phyloP scores from a whole-genome alignment of 2,113 vertebrate species.

The Sapayoa aenigma region DNA sequence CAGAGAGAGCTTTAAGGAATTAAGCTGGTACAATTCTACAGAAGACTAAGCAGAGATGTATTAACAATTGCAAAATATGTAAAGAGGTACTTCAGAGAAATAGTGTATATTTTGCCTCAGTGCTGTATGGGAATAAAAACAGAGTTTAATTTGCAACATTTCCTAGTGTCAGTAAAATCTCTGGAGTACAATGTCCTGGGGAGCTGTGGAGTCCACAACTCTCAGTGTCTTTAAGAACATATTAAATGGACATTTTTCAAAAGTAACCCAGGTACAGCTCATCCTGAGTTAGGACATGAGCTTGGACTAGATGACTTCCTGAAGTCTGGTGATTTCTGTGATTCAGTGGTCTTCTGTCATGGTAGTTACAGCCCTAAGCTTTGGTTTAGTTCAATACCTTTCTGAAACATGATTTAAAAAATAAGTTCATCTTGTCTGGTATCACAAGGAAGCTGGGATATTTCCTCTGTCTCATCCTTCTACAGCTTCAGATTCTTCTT shows the following conservation, averaged over 20 bases:
- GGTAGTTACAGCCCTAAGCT: background rate
- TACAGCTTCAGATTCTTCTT: background rate
- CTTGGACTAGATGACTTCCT: background rate
- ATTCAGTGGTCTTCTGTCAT: background rate
- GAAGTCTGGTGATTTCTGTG: fast-evolving
- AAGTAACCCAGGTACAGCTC: background rate
- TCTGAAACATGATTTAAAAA: background rate
- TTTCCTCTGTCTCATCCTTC: background rate
- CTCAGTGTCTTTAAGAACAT: fast-evolving
- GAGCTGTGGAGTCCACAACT: background rate
- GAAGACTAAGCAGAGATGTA: background rate
- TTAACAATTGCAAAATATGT: background rate
- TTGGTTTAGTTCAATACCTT: background rate
- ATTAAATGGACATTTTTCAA: background rate
- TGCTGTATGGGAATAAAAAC: background rate
- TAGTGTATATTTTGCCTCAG: background rate
- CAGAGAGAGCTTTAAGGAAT: background rate
- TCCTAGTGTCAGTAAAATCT: background rate
- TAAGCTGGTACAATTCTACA: background rate
- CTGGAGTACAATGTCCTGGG: background rate
- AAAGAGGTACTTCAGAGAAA: background rate
- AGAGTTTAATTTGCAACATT: background rate
- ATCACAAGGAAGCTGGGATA: background rate
- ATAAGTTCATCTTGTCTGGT: background rate
- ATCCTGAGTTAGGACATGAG: background rate